These are phyloP conservation scores for Ranitomeya variabilis DNA, from an alignment of 2,113 vertebrate species.

Conservation along the genomic window DNA sequence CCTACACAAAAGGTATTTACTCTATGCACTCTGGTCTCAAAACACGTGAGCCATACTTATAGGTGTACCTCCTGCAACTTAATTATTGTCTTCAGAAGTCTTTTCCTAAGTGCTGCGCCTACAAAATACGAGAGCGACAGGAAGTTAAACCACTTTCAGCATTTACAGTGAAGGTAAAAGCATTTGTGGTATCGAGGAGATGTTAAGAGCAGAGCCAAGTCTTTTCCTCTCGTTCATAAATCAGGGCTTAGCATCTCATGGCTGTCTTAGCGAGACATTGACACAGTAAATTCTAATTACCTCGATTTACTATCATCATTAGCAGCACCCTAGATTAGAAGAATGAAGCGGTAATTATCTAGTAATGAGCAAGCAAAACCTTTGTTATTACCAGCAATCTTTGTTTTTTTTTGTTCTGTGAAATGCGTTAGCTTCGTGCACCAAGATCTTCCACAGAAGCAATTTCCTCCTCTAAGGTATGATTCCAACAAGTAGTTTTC, in stretches of 20 bases:
- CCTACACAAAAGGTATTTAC: not conserved
- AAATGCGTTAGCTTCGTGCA: not conserved
- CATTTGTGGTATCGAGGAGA: constrained; percentile 6
- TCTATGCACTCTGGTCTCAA: not conserved
- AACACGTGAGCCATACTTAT: not conserved
- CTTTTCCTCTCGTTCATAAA: not conserved
- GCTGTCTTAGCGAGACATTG: not conserved
- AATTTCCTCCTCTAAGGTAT: not conserved
- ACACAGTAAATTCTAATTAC: constrained; percentile 7
- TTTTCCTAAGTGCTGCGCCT: constrained; percentile 17
- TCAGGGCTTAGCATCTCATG: not conserved
- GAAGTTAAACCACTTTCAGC: constrained; percentile 31
- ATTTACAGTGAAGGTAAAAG: not conserved
- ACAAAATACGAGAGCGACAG: constrained; percentile 19
- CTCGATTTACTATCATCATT: not conserved
- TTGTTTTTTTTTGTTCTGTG: not conserved
- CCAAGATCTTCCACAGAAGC: not conserved
- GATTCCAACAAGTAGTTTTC: not conserved
- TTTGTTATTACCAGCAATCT: not conserved
- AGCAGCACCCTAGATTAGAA: not conserved
- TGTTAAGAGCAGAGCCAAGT: not conserved
- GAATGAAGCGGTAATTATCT: not conserved
- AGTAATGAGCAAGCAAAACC: not conserved
- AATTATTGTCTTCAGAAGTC: constrained; percentile 42
- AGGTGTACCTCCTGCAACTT: constrained; percentile 25